These are phyloP conservation scores for Cyclophora punctaria DNA, from an alignment of 2,888 invertebrate species.

Conservation along the genomic window DNA sequence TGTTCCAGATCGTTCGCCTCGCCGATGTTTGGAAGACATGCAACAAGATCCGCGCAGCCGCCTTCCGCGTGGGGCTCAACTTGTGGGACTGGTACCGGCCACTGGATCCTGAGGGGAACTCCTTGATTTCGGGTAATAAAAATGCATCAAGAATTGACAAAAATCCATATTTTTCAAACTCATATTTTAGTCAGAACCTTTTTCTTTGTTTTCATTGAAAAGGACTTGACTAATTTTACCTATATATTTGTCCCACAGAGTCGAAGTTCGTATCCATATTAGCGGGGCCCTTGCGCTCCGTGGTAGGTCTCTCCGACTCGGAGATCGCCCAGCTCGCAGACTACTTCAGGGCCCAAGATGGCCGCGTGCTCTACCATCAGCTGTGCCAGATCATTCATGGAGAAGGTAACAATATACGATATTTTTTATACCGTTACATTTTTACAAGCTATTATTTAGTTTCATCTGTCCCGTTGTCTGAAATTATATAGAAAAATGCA, in stretches of 20 bases:
- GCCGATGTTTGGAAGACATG: conserved; percentile 86
- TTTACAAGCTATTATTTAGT: too few relatives aligned
- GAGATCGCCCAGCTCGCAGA: conserved; percentile 84
- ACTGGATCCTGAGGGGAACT: conserved; percentile 80
- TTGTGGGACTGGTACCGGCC: conserved; percentile 81
- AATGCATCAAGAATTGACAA: too few relatives aligned
- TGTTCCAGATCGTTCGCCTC: conserved; percentile 61
- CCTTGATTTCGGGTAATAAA: conserved; percentile 77
- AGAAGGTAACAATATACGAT: conserved; percentile 50
- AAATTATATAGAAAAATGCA: too few relatives aligned
- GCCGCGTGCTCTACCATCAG: conserved; percentile 83
- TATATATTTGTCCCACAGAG: conserved; percentile 56
- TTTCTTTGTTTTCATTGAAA: background rate
- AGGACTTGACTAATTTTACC: background rate
- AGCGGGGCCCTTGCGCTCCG: conserved; percentile 78
- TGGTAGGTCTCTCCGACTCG: conserved; percentile 80
- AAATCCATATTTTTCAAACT: too few relatives aligned
- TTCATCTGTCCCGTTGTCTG: too few relatives aligned
- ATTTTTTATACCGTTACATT: too few relatives aligned
- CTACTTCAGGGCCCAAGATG: conserved; percentile 87
- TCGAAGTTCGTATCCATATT: conserved; percentile 83
- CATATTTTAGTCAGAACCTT: too few relatives aligned
- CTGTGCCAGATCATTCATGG: conserved; percentile 83
- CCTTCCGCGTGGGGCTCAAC: conserved; percentile 82
- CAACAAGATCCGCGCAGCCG: conserved; percentile 85